Evolutionary conservation across 2,797 vertebrate genomes (phyloP).

Genomic region (Falco rusticolus): DNA sequence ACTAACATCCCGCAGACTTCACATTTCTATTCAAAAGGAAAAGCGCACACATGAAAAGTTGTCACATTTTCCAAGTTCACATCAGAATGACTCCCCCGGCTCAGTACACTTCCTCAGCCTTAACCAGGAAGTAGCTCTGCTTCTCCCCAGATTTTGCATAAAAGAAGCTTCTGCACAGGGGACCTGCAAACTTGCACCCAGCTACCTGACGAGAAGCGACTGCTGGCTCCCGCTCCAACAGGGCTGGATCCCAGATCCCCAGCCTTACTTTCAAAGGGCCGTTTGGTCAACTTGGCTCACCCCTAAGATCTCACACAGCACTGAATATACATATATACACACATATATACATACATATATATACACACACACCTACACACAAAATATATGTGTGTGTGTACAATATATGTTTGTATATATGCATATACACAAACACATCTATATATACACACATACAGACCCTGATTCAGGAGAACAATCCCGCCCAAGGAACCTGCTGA

Average conservation of each 20-base stretch:
- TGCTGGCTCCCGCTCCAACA: neutral
- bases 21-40: neutral
- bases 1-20: neutral
- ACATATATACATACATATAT: neutral
- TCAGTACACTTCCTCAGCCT: conserved; percentile 40
- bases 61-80: conserved; percentile 14
- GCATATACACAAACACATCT: fast-evolving
- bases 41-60: neutral
- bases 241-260: neutral
- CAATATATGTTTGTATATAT: no score
- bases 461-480: neutral
- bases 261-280: neutral
- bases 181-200: neutral
- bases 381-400: neutral
- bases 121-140: conserved; percentile 44
- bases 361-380: no score
- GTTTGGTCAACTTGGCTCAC: neutral
- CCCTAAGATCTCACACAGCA: neutral
- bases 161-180: neutral
- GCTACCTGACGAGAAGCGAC: neutral
- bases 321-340: fast-evolving
- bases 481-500: neutral
- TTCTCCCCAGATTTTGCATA: conserved; percentile 45
- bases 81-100: neutral
- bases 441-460: neutral